These are phyloP conservation scores for Alitta virens DNA, from an alignment of 2,888 invertebrate species.

Conservation along the genomic window DNA sequence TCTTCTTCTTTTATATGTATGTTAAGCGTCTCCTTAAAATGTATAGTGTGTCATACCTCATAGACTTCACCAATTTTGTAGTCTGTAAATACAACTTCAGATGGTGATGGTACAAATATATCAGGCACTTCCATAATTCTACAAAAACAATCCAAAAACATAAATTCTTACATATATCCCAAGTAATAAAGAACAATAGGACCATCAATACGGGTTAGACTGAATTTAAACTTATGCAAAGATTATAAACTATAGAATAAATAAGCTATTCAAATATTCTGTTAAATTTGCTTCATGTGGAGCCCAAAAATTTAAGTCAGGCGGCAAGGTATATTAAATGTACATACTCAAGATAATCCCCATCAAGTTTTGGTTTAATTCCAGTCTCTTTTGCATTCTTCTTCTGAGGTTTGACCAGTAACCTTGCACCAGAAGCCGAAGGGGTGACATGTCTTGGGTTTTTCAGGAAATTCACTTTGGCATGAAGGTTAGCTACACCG, in stretches of 20 bases:
- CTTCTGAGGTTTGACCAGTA: constrained; percentile 39
- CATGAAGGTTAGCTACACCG: constrained; percentile 44
- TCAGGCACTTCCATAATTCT: constrained; percentile 34
- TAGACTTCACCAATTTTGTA: constrained; percentile 55
- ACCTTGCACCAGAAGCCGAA: constrained; percentile 34
- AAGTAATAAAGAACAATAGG: too few relatives aligned
- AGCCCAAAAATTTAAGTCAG: too few relatives aligned
- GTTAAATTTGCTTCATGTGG: too few relatives aligned
- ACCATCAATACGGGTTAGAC: too few relatives aligned
- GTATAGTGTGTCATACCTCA: too few relatives aligned
- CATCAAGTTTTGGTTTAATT: constrained; percentile 36
- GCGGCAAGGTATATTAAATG: background rate
- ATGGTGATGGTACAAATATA: constrained; percentile 50
- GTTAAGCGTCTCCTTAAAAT: too few relatives aligned
- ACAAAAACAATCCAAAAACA: constrained; percentile 4
- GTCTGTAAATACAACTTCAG: constrained; percentile 45
- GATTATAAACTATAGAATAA: too few relatives aligned
- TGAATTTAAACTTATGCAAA: too few relatives aligned
- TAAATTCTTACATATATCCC: too few relatives aligned
- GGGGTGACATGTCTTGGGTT: constrained; percentile 49
- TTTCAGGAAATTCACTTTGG: constrained; percentile 44
- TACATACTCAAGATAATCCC: too few relatives aligned
- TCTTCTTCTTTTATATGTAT: too few relatives aligned
- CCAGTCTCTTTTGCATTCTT: constrained; percentile 42
- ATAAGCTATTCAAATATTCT: too few relatives aligned